phyloP scores from a whole-genome alignment of 2,888 invertebrate species.

The Lamproptera curius region DNA sequence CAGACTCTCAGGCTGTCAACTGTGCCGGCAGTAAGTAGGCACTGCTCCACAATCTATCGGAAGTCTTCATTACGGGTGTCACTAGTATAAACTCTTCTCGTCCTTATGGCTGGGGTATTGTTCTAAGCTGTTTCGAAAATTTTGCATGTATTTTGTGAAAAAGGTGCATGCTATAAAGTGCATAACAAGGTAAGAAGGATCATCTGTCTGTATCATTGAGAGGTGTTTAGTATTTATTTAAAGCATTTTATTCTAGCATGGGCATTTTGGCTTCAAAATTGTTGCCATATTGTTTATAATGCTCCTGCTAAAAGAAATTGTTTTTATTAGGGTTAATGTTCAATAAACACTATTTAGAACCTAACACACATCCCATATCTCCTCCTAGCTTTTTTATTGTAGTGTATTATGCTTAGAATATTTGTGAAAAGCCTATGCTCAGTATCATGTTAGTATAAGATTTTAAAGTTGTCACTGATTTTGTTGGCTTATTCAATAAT shows the following conservation, averaged over 20 bases:
- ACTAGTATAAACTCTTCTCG: slow-evolving; percentile 16
- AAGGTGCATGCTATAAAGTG: slow-evolving; percentile 58
- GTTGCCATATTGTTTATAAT: too few species aligned
- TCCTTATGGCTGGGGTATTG: background rate
- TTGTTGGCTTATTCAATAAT: too few species aligned
- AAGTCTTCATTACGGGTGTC: slow-evolving; percentile 37
- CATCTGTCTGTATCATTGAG: slow-evolving; percentile 21
- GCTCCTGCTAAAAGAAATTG: too few species aligned
- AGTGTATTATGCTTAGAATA: background rate
- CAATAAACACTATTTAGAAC: too few species aligned
- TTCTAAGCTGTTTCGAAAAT: slow-evolving; percentile 33
- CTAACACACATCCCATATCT: background rate
- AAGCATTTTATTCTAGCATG: background rate
- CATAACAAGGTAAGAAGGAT: slow-evolving; percentile 58
- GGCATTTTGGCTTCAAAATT: too few species aligned
- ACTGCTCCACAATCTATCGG: slow-evolving; percentile 47
- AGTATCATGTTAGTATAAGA: too few species aligned
- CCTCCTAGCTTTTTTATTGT: background rate
- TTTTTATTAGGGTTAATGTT: too few species aligned
- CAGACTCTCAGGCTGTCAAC: slow-evolving; percentile 91
- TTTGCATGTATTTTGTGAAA: slow-evolving; percentile 63
- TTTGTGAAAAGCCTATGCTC: slow-evolving; percentile 5
- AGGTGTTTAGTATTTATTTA: background rate
- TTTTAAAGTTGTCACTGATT: too few species aligned
- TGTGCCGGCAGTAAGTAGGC: slow-evolving; percentile 92